phyloP scores from a whole-genome alignment of 2,113 vertebrate species.

The Cavia porcellus region DNA sequence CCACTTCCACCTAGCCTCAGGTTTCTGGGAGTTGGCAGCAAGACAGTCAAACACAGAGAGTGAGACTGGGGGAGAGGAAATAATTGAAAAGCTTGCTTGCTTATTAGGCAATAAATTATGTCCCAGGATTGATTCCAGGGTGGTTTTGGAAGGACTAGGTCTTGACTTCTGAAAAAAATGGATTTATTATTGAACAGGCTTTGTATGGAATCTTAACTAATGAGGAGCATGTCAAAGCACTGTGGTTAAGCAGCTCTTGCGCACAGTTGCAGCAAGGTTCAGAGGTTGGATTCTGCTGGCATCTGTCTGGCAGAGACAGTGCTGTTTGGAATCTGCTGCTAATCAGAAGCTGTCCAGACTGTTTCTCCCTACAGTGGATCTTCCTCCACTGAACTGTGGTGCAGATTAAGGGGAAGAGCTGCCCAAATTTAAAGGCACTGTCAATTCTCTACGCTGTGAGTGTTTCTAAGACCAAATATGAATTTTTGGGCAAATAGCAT shows the following conservation, averaged over 20 bases:
- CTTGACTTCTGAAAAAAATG: slow-evolving; percentile 69
- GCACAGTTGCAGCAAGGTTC: not conserved
- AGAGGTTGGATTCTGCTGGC: slow-evolving; percentile 55
- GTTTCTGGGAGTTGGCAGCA: slow-evolving; percentile 52
- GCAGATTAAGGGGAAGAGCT: slow-evolving; percentile 54
- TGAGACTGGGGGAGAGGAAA: slow-evolving; percentile 34
- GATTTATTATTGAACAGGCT: slow-evolving; percentile 65
- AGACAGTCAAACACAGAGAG: slow-evolving; percentile 47
- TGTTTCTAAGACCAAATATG: slow-evolving; percentile 52
- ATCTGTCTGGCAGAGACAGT: slow-evolving; percentile 66
- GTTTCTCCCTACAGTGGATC: not conserved
- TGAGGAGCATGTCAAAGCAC: slow-evolving; percentile 63
- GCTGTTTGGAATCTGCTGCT: slow-evolving; percentile 64
- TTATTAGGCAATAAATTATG: slow-evolving; percentile 76
- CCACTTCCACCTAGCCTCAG: not conserved
- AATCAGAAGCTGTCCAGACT: slow-evolving; percentile 71
- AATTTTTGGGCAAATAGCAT: slow-evolving; percentile 41
- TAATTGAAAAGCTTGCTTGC: slow-evolving; percentile 78
- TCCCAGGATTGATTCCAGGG: slow-evolving; percentile 69
- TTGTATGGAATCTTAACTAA: slow-evolving; percentile 79
- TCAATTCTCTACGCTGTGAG: slow-evolving; percentile 48
- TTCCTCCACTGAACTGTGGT: slow-evolving; percentile 56
- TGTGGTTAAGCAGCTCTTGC: not conserved
- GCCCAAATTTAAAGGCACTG: slow-evolving; percentile 54
- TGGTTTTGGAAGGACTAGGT: slow-evolving; percentile 61